These are phyloP conservation scores for Pongo abelii DNA, from an alignment of 2,113 vertebrate species.

Conservation along the genomic window DNA sequence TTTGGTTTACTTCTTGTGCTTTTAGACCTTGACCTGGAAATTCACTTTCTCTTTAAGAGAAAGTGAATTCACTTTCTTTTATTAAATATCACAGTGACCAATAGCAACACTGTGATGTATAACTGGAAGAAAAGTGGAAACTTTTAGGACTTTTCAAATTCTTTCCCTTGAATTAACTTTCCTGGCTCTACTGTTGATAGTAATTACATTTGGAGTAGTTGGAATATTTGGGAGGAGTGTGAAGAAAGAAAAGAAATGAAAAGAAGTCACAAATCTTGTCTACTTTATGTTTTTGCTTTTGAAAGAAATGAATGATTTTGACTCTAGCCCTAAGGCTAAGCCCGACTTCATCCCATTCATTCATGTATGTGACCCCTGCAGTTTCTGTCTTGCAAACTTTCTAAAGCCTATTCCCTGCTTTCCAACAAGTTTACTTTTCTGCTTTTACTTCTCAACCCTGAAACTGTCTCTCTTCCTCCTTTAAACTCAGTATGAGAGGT, in stretches of 20 bases:
- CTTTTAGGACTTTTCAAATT: background rate
- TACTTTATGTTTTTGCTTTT: background rate
- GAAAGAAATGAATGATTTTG: background rate
- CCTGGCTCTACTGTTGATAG: background rate
- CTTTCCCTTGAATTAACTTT: background rate
- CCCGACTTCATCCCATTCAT: background rate
- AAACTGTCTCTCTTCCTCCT: background rate
- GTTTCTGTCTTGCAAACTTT: conserved; percentile 19
- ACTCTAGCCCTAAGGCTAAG: background rate
- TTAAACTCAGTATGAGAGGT: background rate
- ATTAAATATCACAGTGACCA: background rate
- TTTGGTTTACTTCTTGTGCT: background rate
- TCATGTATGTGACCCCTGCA: background rate
- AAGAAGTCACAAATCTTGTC: background rate
- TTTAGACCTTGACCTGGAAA: background rate
- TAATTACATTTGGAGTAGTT: background rate
- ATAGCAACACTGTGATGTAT: background rate
- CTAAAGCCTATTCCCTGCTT: background rate
- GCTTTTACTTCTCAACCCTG: conserved; percentile 4
- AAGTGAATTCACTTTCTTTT: too few relatives aligned
- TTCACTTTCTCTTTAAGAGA: background rate
- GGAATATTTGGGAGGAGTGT: background rate
- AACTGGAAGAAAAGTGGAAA: background rate
- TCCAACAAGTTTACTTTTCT: background rate
- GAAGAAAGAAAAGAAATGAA: background rate